Base-by-base conservation (phyloP, 2,113 vertebrate genomes). In the Scatophagus argus region DNA sequence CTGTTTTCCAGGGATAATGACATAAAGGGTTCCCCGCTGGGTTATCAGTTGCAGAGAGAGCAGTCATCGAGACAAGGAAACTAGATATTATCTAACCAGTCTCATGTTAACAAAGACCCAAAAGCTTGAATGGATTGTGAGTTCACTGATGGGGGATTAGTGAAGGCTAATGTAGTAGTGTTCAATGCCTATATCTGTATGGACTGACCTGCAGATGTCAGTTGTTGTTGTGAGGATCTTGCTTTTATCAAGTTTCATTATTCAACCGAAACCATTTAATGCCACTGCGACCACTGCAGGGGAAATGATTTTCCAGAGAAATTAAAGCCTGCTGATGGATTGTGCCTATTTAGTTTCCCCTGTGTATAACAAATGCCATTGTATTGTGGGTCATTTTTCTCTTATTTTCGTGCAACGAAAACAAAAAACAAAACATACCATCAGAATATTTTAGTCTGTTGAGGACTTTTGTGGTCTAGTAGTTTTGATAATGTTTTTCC, bases 1-100 rank as follows among this genome's bases (percentile, higher is more conserved):
- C 65, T 84, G 80, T 82, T 89, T 82, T 81, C 39, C 58, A 68
- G 73, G 56, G 80, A 70, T 58, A 86, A 87, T 77, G 10, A 25
- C 14, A 56, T 63, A 64, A 77, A 81, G 71, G 47, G 58, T 83
- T 84, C 47, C 74, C 74, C 46, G 39, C 34, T 34, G 61, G 64
- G 61, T 76, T 82, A 43, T 79, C 56, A 51, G 79, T 39, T 41
- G 12, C 13, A 34, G 27, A 38, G 46, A 44, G 52, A 51, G 19
- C 44, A 38, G n/a, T 2, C 51, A 38, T 12, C 2, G 32, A 52
- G 41, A 36, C 10, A n/a, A 46, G 47, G 61, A 25, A 71, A 13
- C 23, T 64, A 31, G 58, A 74, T 56, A 38, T 74, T 67, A 74
- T 69, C 56, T 49, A 73, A 74, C 51, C 39, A 49, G 38, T 69